Percentiles rank a stretch among this genome's conserved stretches.
These are phyloP conservation scores for Carlito syrichta DNA, from an alignment of 2,113 vertebrate genomes.

Conservation along the genomic window DNA sequence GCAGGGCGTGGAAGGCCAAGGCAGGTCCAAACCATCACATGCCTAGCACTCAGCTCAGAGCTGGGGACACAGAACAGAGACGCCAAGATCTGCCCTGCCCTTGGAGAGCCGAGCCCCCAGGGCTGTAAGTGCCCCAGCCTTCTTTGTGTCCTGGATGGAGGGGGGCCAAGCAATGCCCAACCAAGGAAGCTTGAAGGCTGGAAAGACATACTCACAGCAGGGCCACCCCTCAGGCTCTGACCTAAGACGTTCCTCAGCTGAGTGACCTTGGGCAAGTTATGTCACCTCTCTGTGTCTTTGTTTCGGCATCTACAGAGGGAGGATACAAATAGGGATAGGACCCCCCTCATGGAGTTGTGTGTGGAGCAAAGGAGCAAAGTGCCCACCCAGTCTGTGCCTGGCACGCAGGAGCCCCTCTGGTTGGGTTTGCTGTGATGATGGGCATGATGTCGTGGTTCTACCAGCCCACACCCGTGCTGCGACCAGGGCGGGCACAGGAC, in stretches of 20 bases:
- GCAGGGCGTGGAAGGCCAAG: background rate
- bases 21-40: fast-evolving
- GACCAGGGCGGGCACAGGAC: too few species aligned
- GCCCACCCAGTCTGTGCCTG: fast-evolving
- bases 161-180: fast-evolving
- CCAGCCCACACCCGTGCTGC: fast-evolving
- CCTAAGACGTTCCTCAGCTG: background rate
- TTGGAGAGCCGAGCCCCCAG: background rate
- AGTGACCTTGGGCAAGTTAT: background rate
- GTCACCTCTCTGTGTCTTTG: background rate
- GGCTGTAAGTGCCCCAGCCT: background rate
- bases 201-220: background rate
- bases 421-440: too few species aligned
- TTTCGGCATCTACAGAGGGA: background rate
- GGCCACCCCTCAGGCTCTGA: background rate
- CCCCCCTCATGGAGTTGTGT: background rate
- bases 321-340: background rate
- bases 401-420: background rate
- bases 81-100: background rate
- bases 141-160: background rate
- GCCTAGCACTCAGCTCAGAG: background rate
- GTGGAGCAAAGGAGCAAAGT: fast-evolving
- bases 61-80: background rate
- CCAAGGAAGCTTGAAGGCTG: background rate
- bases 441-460: background rate